phyloP scores from a whole-genome alignment of 1,140 invertebrate species.

The Cotesia vestalis region DNA sequence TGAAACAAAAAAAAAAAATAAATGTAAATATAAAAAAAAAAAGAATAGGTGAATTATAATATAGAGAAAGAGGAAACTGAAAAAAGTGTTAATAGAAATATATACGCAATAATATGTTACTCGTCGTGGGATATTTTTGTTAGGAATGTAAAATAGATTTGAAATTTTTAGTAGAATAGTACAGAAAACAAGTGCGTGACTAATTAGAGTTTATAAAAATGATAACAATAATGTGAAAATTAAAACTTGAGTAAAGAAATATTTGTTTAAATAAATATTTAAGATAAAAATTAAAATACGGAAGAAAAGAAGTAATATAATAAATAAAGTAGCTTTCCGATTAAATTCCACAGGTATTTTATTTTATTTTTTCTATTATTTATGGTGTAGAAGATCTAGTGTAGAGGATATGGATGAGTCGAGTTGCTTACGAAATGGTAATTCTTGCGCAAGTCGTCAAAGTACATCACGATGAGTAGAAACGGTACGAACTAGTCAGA shows the following conservation, averaged over 20 bases:
- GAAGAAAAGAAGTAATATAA: no score
- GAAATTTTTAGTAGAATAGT: slow-evolving; percentile 9
- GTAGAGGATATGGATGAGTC: slow-evolving; percentile 1
- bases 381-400: neutral
- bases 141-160: neutral
- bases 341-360: no score
- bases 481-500: no score
- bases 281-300: no score
- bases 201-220: neutral
- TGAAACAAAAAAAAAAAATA: neutral
- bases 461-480: slow-evolving; percentile 14
- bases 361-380: neutral
- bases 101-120: neutral
- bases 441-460: slow-evolving; percentile 7
- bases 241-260: neutral
- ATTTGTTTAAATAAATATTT: no score
- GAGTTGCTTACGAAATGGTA: slow-evolving; percentile 3
- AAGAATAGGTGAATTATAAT: neutral
- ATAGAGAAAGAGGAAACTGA: neutral
- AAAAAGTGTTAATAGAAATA: neutral
- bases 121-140: slow-evolving; percentile 14
- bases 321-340: no score
- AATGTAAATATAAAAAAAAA: neutral
- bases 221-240: neutral
- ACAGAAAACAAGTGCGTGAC: slow-evolving; percentile 5